Base-by-base conservation (phyloP, 2,888 invertebrate species). In the Cryptosula pallasiana region DNA sequence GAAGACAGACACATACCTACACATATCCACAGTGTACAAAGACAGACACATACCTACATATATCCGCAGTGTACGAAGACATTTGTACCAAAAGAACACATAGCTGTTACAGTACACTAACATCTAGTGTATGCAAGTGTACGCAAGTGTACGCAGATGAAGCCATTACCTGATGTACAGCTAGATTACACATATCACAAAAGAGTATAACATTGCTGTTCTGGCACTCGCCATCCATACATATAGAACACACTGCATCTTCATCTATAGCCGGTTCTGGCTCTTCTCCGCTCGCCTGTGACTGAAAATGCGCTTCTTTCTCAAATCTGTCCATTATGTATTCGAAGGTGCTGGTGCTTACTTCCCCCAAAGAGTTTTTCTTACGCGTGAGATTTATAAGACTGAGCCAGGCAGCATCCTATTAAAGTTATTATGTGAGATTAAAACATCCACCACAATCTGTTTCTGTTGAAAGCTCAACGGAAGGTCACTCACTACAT, bases 181-280 rank as follows among this genome's bases (percentile, higher is more conserved):
- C 96, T 76, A 99, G 87, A 86, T 99, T 98, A 86, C 99, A 99
- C 95, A 98, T 96, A 87, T 99, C 99, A 87, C 99, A 99, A 87
- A 99, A 99, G 71, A 99, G 88, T 78, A 99, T 99, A 69, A 96
- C 97, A 85, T 99, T 99, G 71, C 94, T 94, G 85, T 98, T 98
- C 85, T 97, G 94, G 84, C 97, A 98, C 84, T 98, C 98, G 0
- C 97, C 98, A 80, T 99, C 98, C 90, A 94, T 92, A 83, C 99
- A 99, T 78, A 99, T 97, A 81, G 95, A 96, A 83, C 99, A 99
- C 0, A 98, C 96, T 0, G 98, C 98, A 86, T 98, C 97, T 80
- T 97, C 97, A 79, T 97, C 97, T 3, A 82, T 93, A 0, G 94
- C 91, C 0, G 92, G 91, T 25, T 91, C 89, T 1, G 83, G 83